Evolutionary conservation across 2,797 vertebrate genomes (phyloP), one percentile per base, ranked within the genome.

Genomic region (Steatocranus sp.): DNA sequence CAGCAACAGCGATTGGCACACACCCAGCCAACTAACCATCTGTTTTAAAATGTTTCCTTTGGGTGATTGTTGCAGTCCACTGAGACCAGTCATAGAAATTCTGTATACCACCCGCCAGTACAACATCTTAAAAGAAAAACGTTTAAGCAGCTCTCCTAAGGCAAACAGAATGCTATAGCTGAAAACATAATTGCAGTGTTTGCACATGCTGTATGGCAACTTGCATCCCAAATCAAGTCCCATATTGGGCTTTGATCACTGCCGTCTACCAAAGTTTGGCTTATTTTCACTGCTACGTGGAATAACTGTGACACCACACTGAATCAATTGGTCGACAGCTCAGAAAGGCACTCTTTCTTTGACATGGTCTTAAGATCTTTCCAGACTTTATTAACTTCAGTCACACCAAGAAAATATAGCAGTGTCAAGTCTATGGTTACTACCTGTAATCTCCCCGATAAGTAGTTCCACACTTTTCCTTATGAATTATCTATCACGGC

Each of bases 21-120:
- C 32, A 76, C 56, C 50, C 90, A 90, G 84, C 68, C 58, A 89
- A 73, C 74, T 80, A 89, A 79, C 87, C 89, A 90, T 92, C 89
- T 87, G 87, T 82, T 89, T 86, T 79, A 54, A 88, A 85, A 87
- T 76, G 63, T 86, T 84, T 89, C 86, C 79, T 92, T 80, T 90
- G 83, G 85, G 89, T 88, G 80, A 85, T 85, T 85, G 83, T 79
- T 90, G 70, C 48, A 70, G 78, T 86, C 91, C 56, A 49, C 77
- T 76, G 89, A 89, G 92, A 91, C 79, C 78, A 63, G 83, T 78
- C 83, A 90, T 75, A 82, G 75, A 83, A 86, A 87, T 87, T 76
- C 61, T 86, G 76, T 86, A 66, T 79, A 75, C 75, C 75, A 78
- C 76, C 61, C 43, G 7, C 81, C 79, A 80, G 38, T 82, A 82